Base-by-base conservation (phyloP, 1,140 invertebrate species). In the Babylonia areolata region DNA sequence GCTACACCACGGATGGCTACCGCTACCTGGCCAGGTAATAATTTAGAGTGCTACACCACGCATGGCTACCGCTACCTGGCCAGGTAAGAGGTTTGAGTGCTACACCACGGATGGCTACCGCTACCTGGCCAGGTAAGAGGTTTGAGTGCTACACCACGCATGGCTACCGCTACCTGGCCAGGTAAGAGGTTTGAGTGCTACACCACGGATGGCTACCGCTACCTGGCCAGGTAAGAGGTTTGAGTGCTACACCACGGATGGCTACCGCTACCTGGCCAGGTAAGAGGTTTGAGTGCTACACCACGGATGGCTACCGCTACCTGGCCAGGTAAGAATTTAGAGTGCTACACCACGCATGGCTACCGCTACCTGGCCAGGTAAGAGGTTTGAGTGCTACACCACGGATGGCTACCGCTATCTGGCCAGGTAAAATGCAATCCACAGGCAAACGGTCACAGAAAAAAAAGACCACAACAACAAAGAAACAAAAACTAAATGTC, bases 1-100 rank as follows among this genome's bases (percentile, higher is more conserved):
- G 78, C 42, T 80, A 80, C 78, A 46, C 40, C 78, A 80, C 78
- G n/a, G 78, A 80, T 42, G 78, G 78, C n/a, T 80, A 80, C 42
- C 78, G 78, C 42, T 80, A 80, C 42, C 78, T 80, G 28, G 78
- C 42, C 40, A 51, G 78, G 78, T 80, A 33, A 54, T 42, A 42
- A 31, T n/a, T 69, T 69, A 12, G 64, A 28, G 17, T 69, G 64
- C n/a, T 69, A 69, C 46, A 51, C 46, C 46, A 51, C 46, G 6
- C 9, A 51, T 20, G 46, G 46, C 46, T 51, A 51, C 46, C 46
- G 46, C 46, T 51, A 51, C 46, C 46, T 79, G 6, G 77, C 77
- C 39, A 42, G 33, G 5, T 79, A 79, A 31, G 77, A 46, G 28
- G 3, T 69, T 69, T 69, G 64, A 28, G 17, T 69, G 64, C n/a